Conservation (phyloP, 2,797 vertebrate genomes). For the Lithobates sylvaticus region DNA sequence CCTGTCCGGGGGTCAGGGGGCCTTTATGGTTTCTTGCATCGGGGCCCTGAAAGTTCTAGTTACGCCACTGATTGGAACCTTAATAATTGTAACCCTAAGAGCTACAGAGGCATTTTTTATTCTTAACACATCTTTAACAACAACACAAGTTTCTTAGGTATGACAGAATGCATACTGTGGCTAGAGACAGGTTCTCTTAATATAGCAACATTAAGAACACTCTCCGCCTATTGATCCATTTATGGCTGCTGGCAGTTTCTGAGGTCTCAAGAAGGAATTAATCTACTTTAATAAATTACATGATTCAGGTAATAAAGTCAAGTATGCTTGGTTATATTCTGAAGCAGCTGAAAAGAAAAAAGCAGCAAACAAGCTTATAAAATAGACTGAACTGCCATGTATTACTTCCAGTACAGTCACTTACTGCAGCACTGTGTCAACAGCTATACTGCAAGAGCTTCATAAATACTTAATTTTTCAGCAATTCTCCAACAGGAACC, state of each 20-base stretch:
- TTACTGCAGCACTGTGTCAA: neutral
- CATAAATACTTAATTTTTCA: neutral
- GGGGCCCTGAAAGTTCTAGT: no score
- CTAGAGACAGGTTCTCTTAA: neutral
- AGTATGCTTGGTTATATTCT: neutral
- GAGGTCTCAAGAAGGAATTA: neutral
- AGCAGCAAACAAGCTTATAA: neutral
- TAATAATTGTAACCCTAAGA: no score
- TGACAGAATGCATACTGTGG: neutral
- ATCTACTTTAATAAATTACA: neutral
- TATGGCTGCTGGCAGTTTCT: neutral
- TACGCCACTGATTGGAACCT: no score
- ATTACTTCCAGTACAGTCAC: neutral
- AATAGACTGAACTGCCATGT: neutral
- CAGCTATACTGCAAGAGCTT: neutral
- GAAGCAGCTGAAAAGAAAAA: neutral
- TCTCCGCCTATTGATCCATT: conserved; percentile 18
- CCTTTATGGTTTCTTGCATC: no score
- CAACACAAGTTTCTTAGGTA: no score
- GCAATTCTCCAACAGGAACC: neutral
- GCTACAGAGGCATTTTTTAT: no score
- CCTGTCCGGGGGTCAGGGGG: no score
- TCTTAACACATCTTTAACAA: no score
- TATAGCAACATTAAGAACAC: neutral
- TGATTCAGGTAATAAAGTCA: neutral